Percentiles rank a stretch among this genome's conserved stretches.
Conservation (phyloP, 64 coral and sea anemone genomes). For the Dendronephthya gigantea region DNA sequence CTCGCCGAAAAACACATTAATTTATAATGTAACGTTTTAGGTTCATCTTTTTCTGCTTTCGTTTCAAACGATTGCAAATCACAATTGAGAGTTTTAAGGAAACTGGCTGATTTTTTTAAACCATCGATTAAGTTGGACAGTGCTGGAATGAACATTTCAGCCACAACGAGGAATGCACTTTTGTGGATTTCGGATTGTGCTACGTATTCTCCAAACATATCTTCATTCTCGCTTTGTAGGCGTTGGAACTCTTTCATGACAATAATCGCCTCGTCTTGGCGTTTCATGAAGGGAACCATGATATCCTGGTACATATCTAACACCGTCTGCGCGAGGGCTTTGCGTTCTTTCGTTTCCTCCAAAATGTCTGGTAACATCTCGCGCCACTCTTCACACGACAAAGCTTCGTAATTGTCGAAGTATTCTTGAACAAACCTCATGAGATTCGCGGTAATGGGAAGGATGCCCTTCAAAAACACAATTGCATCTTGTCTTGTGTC, state of each 20-base stretch:
- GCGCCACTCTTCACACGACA: background rate
- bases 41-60: conserved; percentile 16
- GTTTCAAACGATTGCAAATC: conserved; percentile 27
- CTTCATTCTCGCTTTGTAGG: conserved; percentile 15
- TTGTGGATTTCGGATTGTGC: background rate
- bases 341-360: background rate
- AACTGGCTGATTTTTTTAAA: conserved; percentile 23
- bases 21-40: conserved; percentile 25
- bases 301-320: conserved; percentile 26
- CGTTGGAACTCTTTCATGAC: conserved; percentile 13
- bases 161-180: background rate
- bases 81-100: conserved; percentile 22
- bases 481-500: background rate
- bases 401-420: too few relatives aligned
- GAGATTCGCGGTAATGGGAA: background rate
- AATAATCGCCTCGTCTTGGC: conserved; percentile 12
- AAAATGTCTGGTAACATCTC: background rate
- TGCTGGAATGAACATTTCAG: conserved; percentile 17
- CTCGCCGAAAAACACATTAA: conserved; percentile 18
- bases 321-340: background rate
- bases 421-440: background rate
- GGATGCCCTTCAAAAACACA: conserved; percentile 19
- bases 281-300: background rate
- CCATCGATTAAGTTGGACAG: conserved; percentile 25
- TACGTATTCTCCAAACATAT: conserved; percentile 2